Percentiles rank a stretch among this genome's conserved stretches.
phyloP scores from a whole-genome alignment of 2,797 vertebrate genomes.

The Cynopterus sphinx region DNA sequence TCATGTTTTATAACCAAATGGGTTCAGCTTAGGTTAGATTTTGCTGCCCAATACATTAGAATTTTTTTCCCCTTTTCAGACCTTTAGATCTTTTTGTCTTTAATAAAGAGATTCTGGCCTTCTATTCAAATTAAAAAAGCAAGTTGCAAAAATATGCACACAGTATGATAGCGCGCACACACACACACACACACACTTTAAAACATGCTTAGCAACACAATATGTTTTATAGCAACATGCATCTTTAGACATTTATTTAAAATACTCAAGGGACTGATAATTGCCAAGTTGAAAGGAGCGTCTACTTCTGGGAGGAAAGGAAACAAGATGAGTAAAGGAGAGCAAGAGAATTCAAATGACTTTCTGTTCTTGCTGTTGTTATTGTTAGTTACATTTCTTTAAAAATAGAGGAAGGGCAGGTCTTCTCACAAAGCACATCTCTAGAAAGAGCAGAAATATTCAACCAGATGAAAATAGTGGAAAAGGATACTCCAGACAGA shows the following conservation, averaged over 20 bases:
- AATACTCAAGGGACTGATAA: neutral
- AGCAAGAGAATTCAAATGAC: neutral
- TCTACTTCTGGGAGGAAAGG: neutral
- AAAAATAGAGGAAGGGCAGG: rapidly evolving
- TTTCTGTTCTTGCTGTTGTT: neutral
- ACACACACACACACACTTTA: too few relatives aligned
- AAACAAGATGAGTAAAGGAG: neutral
- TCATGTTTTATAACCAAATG: neutral
- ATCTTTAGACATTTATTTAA: neutral
- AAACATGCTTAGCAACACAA: neutral
- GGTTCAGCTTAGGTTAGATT: neutral
- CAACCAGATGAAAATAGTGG: neutral
- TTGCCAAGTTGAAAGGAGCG: neutral
- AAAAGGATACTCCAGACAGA: neutral
- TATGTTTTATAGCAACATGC: neutral
- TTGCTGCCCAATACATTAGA: neutral
- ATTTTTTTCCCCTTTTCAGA: neutral
- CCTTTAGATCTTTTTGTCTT: neutral
- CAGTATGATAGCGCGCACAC: neutral
- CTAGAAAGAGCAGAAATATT: neutral
- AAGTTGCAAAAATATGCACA: neutral
- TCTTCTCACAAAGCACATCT: neutral
- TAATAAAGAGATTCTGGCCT: neutral
- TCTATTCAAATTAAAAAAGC: neutral
- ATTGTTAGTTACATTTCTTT: neutral